Percentiles rank a stretch among this genome's conserved stretches.
These are phyloP conservation scores for Macrotrachela quadricornifera DNA, from an alignment of 1,140 invertebrate genomes.

Conservation along the genomic window DNA sequence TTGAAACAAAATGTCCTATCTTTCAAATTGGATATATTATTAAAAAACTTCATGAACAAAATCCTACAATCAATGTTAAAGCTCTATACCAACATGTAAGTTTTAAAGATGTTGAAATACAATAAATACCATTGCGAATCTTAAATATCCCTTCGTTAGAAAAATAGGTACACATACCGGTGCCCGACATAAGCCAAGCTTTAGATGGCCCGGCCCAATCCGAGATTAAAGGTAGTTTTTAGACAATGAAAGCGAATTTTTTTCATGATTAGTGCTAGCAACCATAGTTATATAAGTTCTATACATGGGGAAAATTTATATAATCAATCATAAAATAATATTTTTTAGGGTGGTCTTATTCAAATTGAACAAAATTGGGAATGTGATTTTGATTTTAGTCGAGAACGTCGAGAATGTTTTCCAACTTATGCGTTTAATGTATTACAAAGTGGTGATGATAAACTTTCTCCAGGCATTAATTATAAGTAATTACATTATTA, in stretches of 20 bases:
- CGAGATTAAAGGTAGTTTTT: too few relatives aligned
- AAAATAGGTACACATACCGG: too few relatives aligned
- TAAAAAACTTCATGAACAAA: not conserved
- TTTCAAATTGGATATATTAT: conserved; percentile 6
- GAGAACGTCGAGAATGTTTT: conserved; percentile 19
- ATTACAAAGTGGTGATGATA: conserved; percentile 19
- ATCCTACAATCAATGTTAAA: not conserved
- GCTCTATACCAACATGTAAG: not conserved
- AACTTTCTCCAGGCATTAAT: conserved; percentile 32
- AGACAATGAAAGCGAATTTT: too few relatives aligned
- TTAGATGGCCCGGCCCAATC: too few relatives aligned
- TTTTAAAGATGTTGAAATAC: too few relatives aligned
- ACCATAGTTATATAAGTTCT: too few relatives aligned
- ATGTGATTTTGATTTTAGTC: conserved; percentile 33
- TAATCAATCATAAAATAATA: too few relatives aligned
- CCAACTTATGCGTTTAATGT: conserved; percentile 33
- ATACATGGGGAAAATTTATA: too few relatives aligned
- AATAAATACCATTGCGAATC: too few relatives aligned
- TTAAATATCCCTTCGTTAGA: too few relatives aligned
- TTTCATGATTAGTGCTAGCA: too few relatives aligned
- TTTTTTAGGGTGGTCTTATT: conserved; percentile 31
- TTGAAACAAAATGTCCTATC: conserved; percentile 5
- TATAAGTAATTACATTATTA: conserved; percentile 27
- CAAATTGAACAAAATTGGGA: conserved; percentile 34
- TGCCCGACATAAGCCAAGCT: too few relatives aligned